Base-by-base conservation (phyloP, 2,797 vertebrate genomes). In the Yasuhikotakia modesta region DNA sequence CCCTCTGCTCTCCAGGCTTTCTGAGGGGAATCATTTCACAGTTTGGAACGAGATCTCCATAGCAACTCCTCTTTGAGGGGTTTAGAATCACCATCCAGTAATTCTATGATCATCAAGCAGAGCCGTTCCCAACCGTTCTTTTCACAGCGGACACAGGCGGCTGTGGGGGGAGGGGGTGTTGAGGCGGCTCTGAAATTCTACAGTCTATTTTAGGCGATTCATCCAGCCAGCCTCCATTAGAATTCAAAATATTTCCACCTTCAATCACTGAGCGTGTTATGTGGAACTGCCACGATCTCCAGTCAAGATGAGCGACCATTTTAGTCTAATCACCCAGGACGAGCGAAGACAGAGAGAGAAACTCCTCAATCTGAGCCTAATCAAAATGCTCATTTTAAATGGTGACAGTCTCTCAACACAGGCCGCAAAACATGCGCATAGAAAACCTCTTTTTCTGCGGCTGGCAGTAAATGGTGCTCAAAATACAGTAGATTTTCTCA, bases 241-340 rank as follows among this genome's bases (percentile, higher is more conserved):
- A 98, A 99, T 99, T 99, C 97, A 97, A 99, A 99, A 99, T 99
- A 99, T 99, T 99, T 98, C 97, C 95, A 99, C 97, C 98, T 98
- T 99, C 97, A 99, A 98, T 99, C 97, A 99, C 95, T 87, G 94
- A 95, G 95, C 95, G 95, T 96, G 96, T 98, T 98, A 98, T 98
- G 96, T 96, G 95, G 95, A 96, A 96, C 95, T 94, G 95, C 94
- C 94, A 96, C 92, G 96, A 98, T 99, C 96, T 98, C 95, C 95
- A 99, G 97, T 98, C 96, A 97, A 98, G 96, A 98, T 95, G 97
- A 97, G 95, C 91, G 95, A 95, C 95, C 96, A 90, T 98, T 99
- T 98, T 96, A 96, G 96, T 97, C 95, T 98, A 99, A 99, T 99
- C 98, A 99, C 95, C 95, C 95, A 94, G 94, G 93, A 96, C 96